Evolutionary conservation across 2,113 vertebrate genomes (phyloP).

Genomic region (Anser cygnoides): DNA sequence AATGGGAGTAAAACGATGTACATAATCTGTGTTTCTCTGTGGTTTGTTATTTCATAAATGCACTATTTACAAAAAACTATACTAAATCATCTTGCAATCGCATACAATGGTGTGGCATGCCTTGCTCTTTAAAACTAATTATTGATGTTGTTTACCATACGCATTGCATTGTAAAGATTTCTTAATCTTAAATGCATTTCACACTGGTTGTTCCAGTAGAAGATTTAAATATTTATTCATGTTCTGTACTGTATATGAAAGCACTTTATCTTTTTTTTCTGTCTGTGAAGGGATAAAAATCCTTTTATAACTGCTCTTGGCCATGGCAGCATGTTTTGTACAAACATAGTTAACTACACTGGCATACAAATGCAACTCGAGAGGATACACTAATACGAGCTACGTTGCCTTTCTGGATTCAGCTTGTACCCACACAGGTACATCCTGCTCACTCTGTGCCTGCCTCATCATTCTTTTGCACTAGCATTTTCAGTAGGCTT

Average conservation of each 20-base stretch:
- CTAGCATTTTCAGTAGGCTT: neutral
- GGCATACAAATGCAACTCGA: neutral
- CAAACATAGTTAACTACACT: neutral
- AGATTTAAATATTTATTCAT: neutral
- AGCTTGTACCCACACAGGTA: neutral
- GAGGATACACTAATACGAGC: neutral
- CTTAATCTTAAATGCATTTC: neutral
- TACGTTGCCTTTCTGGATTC: neutral
- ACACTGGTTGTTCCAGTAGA: neutral
- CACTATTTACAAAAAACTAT: neutral
- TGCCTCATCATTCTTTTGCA: neutral
- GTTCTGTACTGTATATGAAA: neutral
- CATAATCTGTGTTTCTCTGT: neutral
- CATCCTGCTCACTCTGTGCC: neutral
- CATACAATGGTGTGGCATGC: neutral
- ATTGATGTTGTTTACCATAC: neutral
- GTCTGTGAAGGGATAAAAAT: neutral
- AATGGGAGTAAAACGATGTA: neutral
- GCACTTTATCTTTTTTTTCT: neutral
- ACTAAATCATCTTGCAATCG: neutral
- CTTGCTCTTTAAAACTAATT: neutral
- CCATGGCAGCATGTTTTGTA: neutral
- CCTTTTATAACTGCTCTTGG: neutral
- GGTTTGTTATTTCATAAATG: neutral
- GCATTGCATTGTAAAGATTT: neutral